Conservation (phyloP, 2,888 invertebrate species). For the Encarsia formosa region DNA sequence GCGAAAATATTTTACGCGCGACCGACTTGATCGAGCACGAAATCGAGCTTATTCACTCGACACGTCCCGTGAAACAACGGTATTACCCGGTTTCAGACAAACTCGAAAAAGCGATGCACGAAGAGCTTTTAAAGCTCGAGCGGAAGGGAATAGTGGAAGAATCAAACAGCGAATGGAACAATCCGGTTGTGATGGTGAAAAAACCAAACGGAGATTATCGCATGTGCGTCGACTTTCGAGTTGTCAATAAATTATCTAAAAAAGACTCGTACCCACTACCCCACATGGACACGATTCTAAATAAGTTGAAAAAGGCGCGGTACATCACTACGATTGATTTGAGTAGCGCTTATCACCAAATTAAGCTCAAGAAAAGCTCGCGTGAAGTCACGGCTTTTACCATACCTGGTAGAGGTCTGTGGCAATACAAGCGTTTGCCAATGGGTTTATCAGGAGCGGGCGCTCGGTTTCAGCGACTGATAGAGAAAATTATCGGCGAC, state of each 20-base stretch:
- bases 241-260: conserved; percentile 36
- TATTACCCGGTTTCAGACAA: not conserved
- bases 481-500: conserved; percentile 31
- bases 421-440: conserved; percentile 27
- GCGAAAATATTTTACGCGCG: too few relatives aligned
- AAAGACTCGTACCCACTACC: conserved; percentile 26
- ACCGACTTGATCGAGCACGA: too few relatives aligned
- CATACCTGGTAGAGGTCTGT: conserved; percentile 29
- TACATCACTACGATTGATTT: conserved; percentile 31
- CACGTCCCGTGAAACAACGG: not conserved
- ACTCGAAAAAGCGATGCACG: not conserved
- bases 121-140: not conserved
- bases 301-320: conserved; percentile 31
- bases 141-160: not conserved
- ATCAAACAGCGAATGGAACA: not conserved
- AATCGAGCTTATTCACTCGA: too few relatives aligned
- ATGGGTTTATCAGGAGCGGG: conserved; percentile 26
- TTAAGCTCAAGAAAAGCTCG: conserved; percentile 16
- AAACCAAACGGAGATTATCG: not conserved
- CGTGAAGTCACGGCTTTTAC: conserved; percentile 30
- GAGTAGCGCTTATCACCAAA: conserved; percentile 28
- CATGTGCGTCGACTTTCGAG: conserved; percentile 16
- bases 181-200: not conserved
- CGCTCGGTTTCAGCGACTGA: conserved; percentile 29
- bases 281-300: conserved; percentile 31